phyloP scores from a whole-genome alignment of 2,888 invertebrate genomes.

The Carcina quercana region DNA sequence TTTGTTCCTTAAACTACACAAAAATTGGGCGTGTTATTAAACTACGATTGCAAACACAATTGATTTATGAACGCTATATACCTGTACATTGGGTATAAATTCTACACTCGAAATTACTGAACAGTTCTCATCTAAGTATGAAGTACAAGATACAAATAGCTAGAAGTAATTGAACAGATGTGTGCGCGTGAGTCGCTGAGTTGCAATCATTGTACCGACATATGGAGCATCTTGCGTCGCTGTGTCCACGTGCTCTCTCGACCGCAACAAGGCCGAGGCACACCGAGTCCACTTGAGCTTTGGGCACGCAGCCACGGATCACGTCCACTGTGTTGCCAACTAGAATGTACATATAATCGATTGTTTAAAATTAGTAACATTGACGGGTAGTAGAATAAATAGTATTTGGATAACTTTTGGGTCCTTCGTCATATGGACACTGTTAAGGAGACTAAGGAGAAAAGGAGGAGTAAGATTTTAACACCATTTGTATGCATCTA shows the following conservation, averaged over 20 bases:
- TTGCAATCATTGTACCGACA: conserved; percentile 62
- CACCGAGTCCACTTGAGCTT: conserved; percentile 53
- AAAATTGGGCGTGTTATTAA: too few species aligned
- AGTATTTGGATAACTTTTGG: too few species aligned
- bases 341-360: too few species aligned
- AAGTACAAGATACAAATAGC: conserved; percentile 30
- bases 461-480: too few species aligned
- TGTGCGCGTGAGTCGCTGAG: conserved; percentile 23
- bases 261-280: conserved; percentile 53
- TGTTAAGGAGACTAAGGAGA: not conserved
- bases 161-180: conserved; percentile 20
- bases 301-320: conserved; percentile 56
- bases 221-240: conserved; percentile 57
- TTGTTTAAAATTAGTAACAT: not conserved
- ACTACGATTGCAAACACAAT: too few species aligned
- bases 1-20: too few species aligned
- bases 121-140: conserved; percentile 34
- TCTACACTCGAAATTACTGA: not conserved
- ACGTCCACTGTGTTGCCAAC: conserved; percentile 63
- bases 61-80: too few species aligned
- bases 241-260: conserved; percentile 60
- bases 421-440: too few species aligned
- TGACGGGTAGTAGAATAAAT: too few species aligned
- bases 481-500: too few species aligned
- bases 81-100: not conserved